Conservation (phyloP, 2,113 vertebrate genomes). For the Morphnarchus princeps region DNA sequence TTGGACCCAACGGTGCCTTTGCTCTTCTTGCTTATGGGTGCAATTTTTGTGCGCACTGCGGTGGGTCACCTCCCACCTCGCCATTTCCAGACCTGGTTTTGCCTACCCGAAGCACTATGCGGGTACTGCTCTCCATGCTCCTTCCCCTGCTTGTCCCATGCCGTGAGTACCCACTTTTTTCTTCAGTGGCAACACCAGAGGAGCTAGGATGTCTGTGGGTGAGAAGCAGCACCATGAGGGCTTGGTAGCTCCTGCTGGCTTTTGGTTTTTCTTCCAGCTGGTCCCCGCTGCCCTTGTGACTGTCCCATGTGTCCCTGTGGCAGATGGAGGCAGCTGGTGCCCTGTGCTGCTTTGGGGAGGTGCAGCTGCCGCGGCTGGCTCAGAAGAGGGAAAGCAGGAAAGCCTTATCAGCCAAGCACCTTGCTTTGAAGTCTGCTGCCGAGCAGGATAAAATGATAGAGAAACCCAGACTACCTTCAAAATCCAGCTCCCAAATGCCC, state of each 20-base stretch:
- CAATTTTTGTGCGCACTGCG: neutral
- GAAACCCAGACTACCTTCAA: neutral
- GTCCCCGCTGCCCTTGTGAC: neutral
- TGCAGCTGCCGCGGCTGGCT: neutral
- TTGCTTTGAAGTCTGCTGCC: neutral
- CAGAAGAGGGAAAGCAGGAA: neutral
- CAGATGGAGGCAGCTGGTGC: neutral
- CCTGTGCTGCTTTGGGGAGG: neutral
- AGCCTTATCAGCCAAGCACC: neutral
- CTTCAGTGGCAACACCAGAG: neutral
- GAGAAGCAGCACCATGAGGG: neutral
- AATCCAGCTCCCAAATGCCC: neutral
- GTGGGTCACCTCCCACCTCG: neutral
- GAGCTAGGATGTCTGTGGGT: neutral
- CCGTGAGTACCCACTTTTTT: neutral
- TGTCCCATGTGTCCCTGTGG: fast-evolving
- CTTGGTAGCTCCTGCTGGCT: neutral
- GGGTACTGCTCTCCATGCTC: neutral
- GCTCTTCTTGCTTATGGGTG: neutral
- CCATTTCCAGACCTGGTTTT: neutral
- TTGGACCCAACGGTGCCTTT: neutral
- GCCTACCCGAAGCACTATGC: fast-evolving
- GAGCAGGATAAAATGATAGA: neutral
- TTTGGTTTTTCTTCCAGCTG: neutral
- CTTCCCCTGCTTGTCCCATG: neutral